Base-by-base conservation (phyloP, 2,797 vertebrate genomes). In the Malurus leucopterus region DNA sequence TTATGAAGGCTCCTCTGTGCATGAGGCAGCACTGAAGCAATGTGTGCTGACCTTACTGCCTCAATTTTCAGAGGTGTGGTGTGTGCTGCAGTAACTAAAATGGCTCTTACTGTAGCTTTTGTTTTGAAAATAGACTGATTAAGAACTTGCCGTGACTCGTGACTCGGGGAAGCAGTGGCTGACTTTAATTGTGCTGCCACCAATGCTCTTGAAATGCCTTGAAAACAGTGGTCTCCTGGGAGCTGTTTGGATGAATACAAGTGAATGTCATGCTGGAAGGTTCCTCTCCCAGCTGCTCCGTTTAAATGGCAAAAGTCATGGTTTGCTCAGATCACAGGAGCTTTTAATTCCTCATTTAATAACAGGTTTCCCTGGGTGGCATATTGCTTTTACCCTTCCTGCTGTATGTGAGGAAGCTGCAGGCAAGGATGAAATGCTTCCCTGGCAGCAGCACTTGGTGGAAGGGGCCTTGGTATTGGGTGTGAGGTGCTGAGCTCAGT, bases 321-420 rank as follows among this genome's bases (percentile, higher is more conserved):
- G 50, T 92, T 63, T 75, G 82, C 73, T 95, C 8, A 1, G 74
- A 80, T 91, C 46, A n/a, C 65, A 57, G 79, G 63, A 94, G 78
- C 84, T 90, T 93, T 94, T 93, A 94, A 92, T 95, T 80, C 86
- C 72, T 95, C 79, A 57, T 94, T 93, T 91, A 75, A 46, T 90
- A 83, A 72, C 68, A 32, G 71, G 49, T 91, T 90, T 84, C 89
- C 78, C 89, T 73, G 74, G 29, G 8, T 84, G 68, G 46, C 23
- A 4, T 17, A 23, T 15, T 81, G 86, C 89, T 90, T 79, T 47
- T 72, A 41, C 69, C 69, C n/a, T 91, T 69, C 69, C 23, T 90
- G 81, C 86, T 89, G n/a, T 62, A 75, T 4, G 1, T 4, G 46
- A 54, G 73, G 36, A 30, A 73, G 71, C 30, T 69, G 67, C 51